These are phyloP conservation scores for Ispidina lecontei DNA, from an alignment of 2,797 vertebrate species.

Conservation along the genomic window DNA sequence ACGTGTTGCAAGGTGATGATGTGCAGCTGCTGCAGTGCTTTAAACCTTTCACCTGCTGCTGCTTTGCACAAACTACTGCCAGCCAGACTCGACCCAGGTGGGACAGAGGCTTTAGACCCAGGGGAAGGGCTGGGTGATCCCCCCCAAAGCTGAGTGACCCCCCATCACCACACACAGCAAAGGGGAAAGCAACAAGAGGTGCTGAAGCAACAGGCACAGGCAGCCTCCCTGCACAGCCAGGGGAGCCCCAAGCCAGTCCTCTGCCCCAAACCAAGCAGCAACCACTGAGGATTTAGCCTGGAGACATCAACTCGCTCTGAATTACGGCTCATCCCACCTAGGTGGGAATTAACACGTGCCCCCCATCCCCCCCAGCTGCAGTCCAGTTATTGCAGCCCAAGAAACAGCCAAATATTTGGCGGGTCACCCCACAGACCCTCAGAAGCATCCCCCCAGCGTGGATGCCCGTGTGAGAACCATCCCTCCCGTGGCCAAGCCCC, in stretches of 20 bases:
- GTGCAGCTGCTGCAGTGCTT: rapidly evolving
- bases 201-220: neutral
- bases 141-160: neutral
- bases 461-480: constrained; percentile 31
- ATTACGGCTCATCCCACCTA: neutral
- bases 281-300: neutral
- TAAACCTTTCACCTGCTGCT: neutral
- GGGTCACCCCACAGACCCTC: constrained; percentile 42
- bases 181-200: rapidly evolving
- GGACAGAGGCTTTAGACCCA: neutral
- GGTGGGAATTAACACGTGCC: constrained; percentile 20
- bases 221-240: neutral
- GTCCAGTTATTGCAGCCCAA: constrained; percentile 69
- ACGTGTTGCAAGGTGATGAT: rapidly evolving
- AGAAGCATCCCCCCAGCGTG: neutral
- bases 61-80: rapidly evolving
- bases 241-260: neutral
- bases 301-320: neutral
- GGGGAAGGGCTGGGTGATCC: neutral
- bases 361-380: neutral
- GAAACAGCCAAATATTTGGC: constrained; percentile 77
- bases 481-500: neutral
- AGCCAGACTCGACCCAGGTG: rapidly evolving
- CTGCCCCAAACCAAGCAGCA: neutral
- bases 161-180: no score